These are phyloP conservation scores for Nemotelus pantherinus DNA, from an alignment of 2,888 invertebrate genomes.

Conservation along the genomic window DNA sequence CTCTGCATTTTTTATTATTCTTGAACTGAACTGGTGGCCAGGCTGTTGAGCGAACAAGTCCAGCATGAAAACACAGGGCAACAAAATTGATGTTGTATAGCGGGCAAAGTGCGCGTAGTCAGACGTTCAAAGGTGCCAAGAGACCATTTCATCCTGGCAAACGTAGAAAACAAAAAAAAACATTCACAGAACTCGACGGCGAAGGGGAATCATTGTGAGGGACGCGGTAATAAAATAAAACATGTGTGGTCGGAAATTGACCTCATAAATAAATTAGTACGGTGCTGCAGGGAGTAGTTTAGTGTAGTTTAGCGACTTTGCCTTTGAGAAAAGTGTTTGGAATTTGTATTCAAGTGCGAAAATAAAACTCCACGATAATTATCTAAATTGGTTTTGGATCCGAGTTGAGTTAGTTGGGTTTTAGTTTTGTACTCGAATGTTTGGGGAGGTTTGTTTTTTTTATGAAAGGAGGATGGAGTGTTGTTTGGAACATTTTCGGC, in stretches of 20 bases:
- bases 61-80: not conserved
- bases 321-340: constrained; percentile 12
- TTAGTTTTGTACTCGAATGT: not conserved
- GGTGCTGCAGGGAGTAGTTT: constrained; percentile 26
- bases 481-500: no score
- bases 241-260: constrained; percentile 41
- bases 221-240: constrained; percentile 23
- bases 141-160: no score
- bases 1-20: not conserved
- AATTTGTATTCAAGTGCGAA: constrained; percentile 25
- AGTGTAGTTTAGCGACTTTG: not conserved
- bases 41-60: not conserved
- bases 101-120: not conserved
- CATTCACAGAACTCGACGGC: no score
- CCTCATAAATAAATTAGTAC: constrained; percentile 41
- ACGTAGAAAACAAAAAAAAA: no score
- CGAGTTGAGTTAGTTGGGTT: not conserved
- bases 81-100: constrained; percentile 1
- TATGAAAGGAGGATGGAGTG: no score
- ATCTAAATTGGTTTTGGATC: constrained; percentile 1
- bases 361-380: constrained; percentile 29
- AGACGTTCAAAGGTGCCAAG: no score
- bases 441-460: not conserved
- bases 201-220: not conserved
- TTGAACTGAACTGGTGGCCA: not conserved